Conservation (phyloP, 2,113 vertebrate genomes). For the Lophochroa leadbeateri region DNA sequence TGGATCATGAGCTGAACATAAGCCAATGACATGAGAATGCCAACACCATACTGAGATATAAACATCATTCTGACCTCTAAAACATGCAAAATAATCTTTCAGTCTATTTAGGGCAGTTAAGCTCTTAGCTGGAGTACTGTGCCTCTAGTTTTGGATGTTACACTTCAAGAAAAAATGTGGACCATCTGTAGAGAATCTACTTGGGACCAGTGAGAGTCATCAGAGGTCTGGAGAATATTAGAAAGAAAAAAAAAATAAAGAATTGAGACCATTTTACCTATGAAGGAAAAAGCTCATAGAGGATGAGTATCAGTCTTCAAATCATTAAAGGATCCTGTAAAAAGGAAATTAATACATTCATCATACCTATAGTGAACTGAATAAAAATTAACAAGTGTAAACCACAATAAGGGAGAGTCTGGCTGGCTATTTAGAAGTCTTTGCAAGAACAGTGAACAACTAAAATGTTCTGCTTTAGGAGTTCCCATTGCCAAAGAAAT, state of each 20-base stretch:
- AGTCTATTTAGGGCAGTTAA: neutral
- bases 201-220: neutral
- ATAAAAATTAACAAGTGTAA: neutral
- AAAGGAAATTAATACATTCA: neutral
- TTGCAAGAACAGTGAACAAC: neutral
- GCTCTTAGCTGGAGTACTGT: neutral
- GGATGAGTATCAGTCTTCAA: neutral
- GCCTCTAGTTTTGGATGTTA: neutral
- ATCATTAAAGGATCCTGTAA: neutral
- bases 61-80: neutral
- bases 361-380: neutral
- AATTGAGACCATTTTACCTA: neutral
- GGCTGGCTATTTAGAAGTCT: neutral
- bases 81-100: neutral
- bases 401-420: neutral
- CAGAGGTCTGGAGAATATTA: neutral
- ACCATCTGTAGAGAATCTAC: neutral
- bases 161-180: neutral
- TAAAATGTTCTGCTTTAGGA: neutral
- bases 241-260: neutral
- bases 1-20: neutral
- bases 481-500: neutral
- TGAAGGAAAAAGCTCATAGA: neutral
- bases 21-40: neutral
- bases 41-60: slow-evolving; percentile 7